Percentiles rank a stretch among this genome's conserved stretches.
phyloP scores from a whole-genome alignment of 2,113 vertebrate species.

The Pseudorectes ferrugineus region DNA sequence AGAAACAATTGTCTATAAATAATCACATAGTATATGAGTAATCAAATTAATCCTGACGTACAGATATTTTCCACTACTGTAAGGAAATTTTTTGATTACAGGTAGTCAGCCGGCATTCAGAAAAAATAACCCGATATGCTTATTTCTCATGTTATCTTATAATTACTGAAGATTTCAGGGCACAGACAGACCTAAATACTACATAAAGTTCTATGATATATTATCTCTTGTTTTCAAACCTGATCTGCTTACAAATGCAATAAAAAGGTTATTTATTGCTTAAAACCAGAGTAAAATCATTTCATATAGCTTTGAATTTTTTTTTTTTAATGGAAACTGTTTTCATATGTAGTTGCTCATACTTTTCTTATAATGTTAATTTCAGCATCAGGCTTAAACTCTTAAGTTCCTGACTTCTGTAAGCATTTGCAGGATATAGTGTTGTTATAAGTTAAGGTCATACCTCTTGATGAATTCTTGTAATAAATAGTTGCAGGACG shows the following conservation, averaged over 20 bases:
- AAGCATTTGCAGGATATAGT: background rate
- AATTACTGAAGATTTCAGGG: background rate
- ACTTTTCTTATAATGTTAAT: background rate
- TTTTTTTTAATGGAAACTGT: background rate
- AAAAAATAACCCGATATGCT: background rate
- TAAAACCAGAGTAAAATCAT: background rate
- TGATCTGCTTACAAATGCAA: background rate
- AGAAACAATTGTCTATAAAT: background rate
- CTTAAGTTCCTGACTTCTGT: background rate
- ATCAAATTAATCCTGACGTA: background rate
- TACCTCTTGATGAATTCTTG: background rate
- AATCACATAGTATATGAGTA: background rate
- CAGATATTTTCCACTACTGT: background rate
- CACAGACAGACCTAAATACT: background rate
- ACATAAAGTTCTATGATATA: background rate
- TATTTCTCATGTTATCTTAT: background rate
- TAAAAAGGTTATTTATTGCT: background rate
- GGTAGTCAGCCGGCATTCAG: background rate
- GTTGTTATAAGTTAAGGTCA: background rate
- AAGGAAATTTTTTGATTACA: background rate
- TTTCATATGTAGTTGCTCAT: background rate
- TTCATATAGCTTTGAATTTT: background rate
- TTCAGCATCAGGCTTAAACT: background rate
- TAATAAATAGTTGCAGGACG: background rate
- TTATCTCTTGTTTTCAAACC: background rate